A percentile compares a stretch with the other conserved stretches of the same genome.
phyloP scores from a whole-genome alignment of 2,797 vertebrate species.

The Coccyzus lansbergi region DNA sequence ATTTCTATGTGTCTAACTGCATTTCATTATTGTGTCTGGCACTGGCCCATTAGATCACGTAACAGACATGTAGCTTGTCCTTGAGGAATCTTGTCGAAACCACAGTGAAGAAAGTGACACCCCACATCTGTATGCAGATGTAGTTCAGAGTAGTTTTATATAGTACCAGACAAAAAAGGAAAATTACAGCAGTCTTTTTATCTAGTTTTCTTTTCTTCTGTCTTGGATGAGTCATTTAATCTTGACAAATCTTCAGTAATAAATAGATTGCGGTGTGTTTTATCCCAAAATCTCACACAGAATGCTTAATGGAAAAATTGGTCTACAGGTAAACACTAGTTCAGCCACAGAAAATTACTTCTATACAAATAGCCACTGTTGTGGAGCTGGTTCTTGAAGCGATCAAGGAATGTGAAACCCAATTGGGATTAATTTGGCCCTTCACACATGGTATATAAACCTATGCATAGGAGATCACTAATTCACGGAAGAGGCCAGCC shows the following conservation, averaged over 20 bases:
- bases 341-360: slow-evolving; percentile 33
- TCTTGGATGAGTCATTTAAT: not conserved
- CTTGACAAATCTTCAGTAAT: not conserved
- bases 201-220: not conserved
- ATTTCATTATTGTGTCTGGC: not conserved
- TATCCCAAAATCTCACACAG: not conserved
- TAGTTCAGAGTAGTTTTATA: not conserved
- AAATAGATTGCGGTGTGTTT: not conserved
- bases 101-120: not conserved
- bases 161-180: not conserved
- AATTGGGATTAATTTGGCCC: slow-evolving; percentile 33
- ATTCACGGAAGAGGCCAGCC: slow-evolving; percentile 32
- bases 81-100: not conserved
- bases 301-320: slow-evolving; percentile 20
- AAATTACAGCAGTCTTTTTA: not conserved
- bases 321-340: not conserved
- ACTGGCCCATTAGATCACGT: not conserved
- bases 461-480: slow-evolving; percentile 19
- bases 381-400: not conserved
- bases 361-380: slow-evolving; percentile 31
- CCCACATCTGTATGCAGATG: not conserved
- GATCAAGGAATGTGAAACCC: slow-evolving; percentile 17
- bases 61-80: not conserved
- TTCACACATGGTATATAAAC: slow-evolving; percentile 49
- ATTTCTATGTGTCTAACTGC: not conserved